Percentiles rank a stretch among this genome's conserved stretches.
Evolutionary conservation across 2,113 vertebrate genomes (phyloP).

Genomic region (Coturnix japonica): DNA sequence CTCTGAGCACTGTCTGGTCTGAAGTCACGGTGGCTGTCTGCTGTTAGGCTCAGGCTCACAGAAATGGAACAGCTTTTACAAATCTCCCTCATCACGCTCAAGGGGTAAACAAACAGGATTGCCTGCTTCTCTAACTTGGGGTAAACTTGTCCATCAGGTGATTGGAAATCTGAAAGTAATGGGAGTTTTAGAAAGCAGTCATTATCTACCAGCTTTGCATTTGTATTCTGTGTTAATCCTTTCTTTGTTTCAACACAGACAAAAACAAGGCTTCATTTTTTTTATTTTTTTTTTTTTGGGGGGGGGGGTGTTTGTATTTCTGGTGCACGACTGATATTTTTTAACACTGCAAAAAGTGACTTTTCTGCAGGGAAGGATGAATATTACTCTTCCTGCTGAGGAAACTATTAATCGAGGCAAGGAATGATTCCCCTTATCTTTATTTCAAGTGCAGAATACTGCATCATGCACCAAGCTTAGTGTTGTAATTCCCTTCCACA

Average conservation of each 20-base stretch:
- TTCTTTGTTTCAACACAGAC: slow-evolving; percentile 27
- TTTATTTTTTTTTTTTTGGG: background rate
- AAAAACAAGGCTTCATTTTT: background rate
- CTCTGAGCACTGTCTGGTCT: background rate
- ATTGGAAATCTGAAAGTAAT: slow-evolving; percentile 18
- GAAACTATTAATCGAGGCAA: slow-evolving; percentile 15
- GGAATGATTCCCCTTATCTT: slow-evolving; percentile 38
- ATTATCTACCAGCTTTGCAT: slow-evolving; percentile 27
- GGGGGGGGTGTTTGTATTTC: background rate
- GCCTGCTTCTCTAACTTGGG: background rate
- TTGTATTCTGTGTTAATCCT: slow-evolving; percentile 39
- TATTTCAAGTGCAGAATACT: slow-evolving; percentile 28
- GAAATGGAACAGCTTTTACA: slow-evolving; percentile 30
- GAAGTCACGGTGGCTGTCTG: background rate
- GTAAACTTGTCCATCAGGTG: slow-evolving; percentile 26
- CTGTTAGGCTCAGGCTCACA: background rate
- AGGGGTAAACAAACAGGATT: slow-evolving; percentile 9
- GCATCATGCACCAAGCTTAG: slow-evolving; percentile 12
- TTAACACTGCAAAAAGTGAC: background rate
- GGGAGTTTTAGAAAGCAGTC: slow-evolving; percentile 19
- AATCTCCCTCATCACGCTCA: slow-evolving; percentile 10
- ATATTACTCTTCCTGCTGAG: slow-evolving; percentile 13
- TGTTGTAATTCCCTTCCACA: background rate
- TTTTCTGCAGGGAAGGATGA: background rate
- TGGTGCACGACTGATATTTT: background rate